These are phyloP conservation scores for Nothura maculosa DNA, from an alignment of 2,797 vertebrate species.

Conservation along the genomic window DNA sequence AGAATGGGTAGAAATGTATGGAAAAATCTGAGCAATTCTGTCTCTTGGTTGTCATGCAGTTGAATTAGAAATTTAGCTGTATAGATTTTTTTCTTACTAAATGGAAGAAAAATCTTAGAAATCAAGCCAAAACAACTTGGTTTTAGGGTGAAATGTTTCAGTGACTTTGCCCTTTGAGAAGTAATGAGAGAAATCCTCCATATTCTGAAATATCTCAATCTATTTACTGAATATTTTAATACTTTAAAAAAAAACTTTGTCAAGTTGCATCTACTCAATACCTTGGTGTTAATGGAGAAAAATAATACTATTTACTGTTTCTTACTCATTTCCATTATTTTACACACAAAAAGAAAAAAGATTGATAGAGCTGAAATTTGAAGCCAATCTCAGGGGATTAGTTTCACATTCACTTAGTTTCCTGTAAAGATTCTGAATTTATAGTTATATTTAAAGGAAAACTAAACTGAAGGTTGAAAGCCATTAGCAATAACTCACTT, in stretches of 20 bases:
- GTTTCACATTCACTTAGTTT: slow-evolving; percentile 72
- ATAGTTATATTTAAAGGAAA: slow-evolving; percentile 73
- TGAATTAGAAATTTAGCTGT: not conserved
- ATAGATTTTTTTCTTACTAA: not conserved
- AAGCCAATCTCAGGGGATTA: slow-evolving; percentile 69
- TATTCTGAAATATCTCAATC: not conserved
- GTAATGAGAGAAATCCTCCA: not conserved
- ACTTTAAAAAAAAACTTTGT: not conserved
- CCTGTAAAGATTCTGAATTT: slow-evolving; percentile 53
- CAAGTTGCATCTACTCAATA: not conserved
- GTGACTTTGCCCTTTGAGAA: not conserved
- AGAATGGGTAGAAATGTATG: not conserved
- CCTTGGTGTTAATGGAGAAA: slow-evolving; percentile 21
- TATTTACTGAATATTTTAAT: not conserved
- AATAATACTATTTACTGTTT: not conserved
- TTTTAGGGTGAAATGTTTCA: not conserved
- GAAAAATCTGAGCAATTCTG: not conserved
- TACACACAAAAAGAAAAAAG: slow-evolving; percentile 32
- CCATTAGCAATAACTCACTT: slow-evolving; percentile 59
- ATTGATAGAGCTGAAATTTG: slow-evolving; percentile 67
- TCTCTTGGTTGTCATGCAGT: not conserved
- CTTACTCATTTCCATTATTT: slow-evolving; percentile 63
- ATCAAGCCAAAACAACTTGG: not conserved
- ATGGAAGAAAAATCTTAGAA: not conserved
- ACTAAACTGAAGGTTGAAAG: slow-evolving; percentile 47